These are phyloP conservation scores for Ochotona curzoniae DNA, from an alignment of 2,113 vertebrate genomes.

Conservation along the genomic window DNA sequence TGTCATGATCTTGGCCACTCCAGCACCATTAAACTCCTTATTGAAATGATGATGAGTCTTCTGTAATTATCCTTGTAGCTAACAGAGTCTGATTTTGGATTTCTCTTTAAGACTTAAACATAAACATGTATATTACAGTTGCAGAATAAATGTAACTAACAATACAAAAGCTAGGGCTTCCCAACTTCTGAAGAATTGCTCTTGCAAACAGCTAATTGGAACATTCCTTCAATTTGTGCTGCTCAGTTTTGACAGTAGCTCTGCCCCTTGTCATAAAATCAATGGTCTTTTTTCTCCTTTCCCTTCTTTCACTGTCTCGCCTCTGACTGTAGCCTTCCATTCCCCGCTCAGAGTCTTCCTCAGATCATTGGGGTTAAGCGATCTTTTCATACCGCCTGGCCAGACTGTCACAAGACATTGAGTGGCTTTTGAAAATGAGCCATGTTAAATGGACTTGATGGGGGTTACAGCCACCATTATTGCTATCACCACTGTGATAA, in stretches of 20 bases:
- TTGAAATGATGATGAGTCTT: slow-evolving; percentile 59
- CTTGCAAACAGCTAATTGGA: slow-evolving; percentile 90
- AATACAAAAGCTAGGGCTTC: background rate
- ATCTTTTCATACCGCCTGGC: slow-evolving; percentile 90
- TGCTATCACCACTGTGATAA: slow-evolving; percentile 84
- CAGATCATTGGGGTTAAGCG: slow-evolving; percentile 91
- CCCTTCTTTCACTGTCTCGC: slow-evolving; percentile 7
- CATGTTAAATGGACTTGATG: slow-evolving; percentile 88
- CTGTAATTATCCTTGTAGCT: slow-evolving; percentile 64
- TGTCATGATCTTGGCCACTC: slow-evolving; percentile 56
- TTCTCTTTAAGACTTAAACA: slow-evolving; percentile 57
- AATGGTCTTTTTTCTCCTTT: slow-evolving; percentile 83
- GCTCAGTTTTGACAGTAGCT: slow-evolving; percentile 89
- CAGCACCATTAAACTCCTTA: slow-evolving; percentile 60
- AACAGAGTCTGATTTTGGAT: slow-evolving; percentile 68
- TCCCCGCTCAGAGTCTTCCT: slow-evolving; percentile 82
- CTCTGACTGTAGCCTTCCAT: slow-evolving; percentile 86
- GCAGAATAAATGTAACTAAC: background rate
- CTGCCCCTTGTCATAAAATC: slow-evolving; percentile 97
- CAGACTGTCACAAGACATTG: slow-evolving; percentile 86
- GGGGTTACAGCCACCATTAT: slow-evolving; percentile 85
- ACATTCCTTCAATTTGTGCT: slow-evolving; percentile 86
- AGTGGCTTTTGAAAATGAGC: slow-evolving; percentile 86
- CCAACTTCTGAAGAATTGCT: slow-evolving; percentile 64
- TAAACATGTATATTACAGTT: background rate